phyloP scores from a whole-genome alignment of 2,888 invertebrate genomes.

The Catocala fraxini region DNA sequence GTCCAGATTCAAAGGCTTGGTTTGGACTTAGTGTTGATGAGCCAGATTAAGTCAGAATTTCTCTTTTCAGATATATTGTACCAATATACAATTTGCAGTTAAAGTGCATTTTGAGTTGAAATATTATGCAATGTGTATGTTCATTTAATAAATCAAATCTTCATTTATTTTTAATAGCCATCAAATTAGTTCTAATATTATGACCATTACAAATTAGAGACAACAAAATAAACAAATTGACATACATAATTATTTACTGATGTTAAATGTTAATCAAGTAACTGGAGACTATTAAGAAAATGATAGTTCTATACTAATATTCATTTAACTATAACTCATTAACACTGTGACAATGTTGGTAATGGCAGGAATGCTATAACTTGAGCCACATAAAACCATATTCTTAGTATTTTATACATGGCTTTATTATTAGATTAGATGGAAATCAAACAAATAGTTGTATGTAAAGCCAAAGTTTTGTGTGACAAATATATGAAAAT shows the following conservation, averaged over 20 bases:
- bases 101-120: too few relatives aligned
- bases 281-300: slow-evolving; percentile 1
- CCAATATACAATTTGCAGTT: too few relatives aligned
- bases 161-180: too few relatives aligned
- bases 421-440: neutral
- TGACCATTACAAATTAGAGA: too few relatives aligned
- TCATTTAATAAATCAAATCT: neutral
- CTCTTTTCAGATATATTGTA: too few relatives aligned
- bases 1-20: too few relatives aligned
- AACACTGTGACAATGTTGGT: slow-evolving; percentile 6
- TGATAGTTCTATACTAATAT: slow-evolving; percentile 4
- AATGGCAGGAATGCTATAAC: slow-evolving; percentile 3
- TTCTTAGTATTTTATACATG: neutral
- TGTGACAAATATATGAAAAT: slow-evolving; percentile 22
- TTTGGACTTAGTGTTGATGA: too few relatives aligned
- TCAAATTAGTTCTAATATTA: too few relatives aligned
- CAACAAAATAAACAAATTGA: too few relatives aligned
- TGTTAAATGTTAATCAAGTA: neutral
- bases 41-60: too few relatives aligned
- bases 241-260: too few relatives aligned
- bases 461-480: neutral
- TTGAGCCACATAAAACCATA: neutral
- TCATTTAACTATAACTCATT: slow-evolving; percentile 8
- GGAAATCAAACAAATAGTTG: neutral
- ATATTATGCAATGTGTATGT: neutral